Base-by-base conservation (phyloP, 2,888 invertebrate genomes). In the Drosophila nigricruria region DNA sequence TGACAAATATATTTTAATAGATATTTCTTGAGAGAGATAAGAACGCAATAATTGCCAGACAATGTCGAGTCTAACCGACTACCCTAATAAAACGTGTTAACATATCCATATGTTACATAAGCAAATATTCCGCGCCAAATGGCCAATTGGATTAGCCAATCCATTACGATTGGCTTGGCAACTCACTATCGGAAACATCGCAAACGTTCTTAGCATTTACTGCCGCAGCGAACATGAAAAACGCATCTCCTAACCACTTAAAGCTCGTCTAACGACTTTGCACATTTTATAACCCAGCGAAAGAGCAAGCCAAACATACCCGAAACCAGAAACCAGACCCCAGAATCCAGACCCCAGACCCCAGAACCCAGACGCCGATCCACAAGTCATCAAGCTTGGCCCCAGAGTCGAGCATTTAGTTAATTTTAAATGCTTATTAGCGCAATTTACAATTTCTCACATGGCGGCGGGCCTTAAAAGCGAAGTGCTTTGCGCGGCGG, bases 351-450 rank as follows among this genome's bases (percentile, higher is more conserved):
- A 12, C 0, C 18, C 34, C 32, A 9, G 52, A 32, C 16, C n/a
- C n/a, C 42, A 58, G 42, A 27, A 12, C 27, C n/a, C 49, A 50
- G n/a, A 34, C 9, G 34, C 47, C 54, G 47, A 66, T 67, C 60
- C 77, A 71, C 77, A 71, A 79, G 70, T 75, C 80, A 79, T 82
- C 83, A 84, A 74, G 49, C 68, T 78, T 71, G 75, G 66, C 82
- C 73, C 63, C 70, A 76, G 79, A 79, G 77, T 66, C 36, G 70
- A 70, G 70, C 89, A 82, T 89, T 86, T 89, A 89, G 88, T 86
- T 86, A 89, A 89, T 89, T 89, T 86, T 85, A 88, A 88, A 86
- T 89, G 88, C 82, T 89, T 82, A 86, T 86, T 86, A 86, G 90
- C 77, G 81, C 77, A 80, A 81, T 86, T 86, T 82, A 82, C 70